Base-by-base conservation (phyloP, 2,797 vertebrate genomes). In the Chelmon rostratus region DNA sequence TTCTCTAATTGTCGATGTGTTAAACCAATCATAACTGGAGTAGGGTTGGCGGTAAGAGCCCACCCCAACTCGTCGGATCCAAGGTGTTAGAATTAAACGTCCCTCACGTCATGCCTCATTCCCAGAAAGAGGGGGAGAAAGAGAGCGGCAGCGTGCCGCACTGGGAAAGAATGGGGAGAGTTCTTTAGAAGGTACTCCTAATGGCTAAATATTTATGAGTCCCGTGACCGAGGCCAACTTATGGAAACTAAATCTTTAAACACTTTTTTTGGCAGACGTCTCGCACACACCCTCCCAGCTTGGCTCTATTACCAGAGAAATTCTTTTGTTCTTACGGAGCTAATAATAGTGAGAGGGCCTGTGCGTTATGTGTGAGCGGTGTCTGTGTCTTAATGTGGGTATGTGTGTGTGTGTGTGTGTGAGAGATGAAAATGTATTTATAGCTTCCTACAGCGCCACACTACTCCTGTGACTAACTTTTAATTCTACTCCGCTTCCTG, bases 401-500 rank as follows among this genome's bases (percentile, higher is more conserved):
- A 65, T 77, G 72, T 78, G 54, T 74, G 54, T 78, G 81, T 80
- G 79, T 65, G 78, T 76, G 73, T 72, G 56, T 33, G 64, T 40
- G 56, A 33, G 89, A 91, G 87, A 93, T 93, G 90, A 91, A 91
- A 87, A 90, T 89, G 85, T 97, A 97, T 98, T 98, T 97, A 97
- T 97, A 97, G 95, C 80, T 90, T 94, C 92, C 93, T 94, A 95
- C 79, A 92, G 90, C 88, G 78, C 87, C 83, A 52, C 79, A 86
- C 88, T 71, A 88, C 84, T 94, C 87, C 88, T 94, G 92, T 91
- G 90, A 94, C 94, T 96, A 96, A 95, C 93, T 94, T 96, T 96
- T 95, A 78, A 97, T 97, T 97, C 96, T 95, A 92, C 88, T 95
- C 93, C 90, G 95, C 96, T 97, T 98, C 97, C 97, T 96, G 95